Evolutionary conservation across 2,888 invertebrate species (phyloP), one percentile per base, ranked within the genome.

Genomic region (Thumatha senex): DNA sequence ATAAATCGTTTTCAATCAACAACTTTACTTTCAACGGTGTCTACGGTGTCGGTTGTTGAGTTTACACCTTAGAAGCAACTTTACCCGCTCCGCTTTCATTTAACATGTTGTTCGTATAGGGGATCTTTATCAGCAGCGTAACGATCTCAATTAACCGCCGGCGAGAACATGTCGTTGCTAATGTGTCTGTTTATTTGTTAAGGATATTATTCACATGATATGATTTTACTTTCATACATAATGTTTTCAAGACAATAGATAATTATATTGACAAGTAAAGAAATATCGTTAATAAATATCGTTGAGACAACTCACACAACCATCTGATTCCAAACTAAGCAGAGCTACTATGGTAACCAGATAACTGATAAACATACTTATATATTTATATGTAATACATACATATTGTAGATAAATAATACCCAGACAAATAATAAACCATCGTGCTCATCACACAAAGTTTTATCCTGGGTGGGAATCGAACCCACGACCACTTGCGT

Each of bases 131-230:
- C 67, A 57, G 58, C 18, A 42, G 43, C 31, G 48, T 51, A 57
- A 55, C 55, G 63, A 61, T 68, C 69, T 68, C 64, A 68, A 68
- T 68, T 68, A 68, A 66, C 67, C 53, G 24, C 43, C 42, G 56
- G 56, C 59, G 55, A 48, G 50, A 59, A 68, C 62, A 58, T 66
- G 67, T 66, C 66, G 52, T 48, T 64, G 47, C 55, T 59, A 64
- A 67, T 67, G 57, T 54, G 63, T 61, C 54, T 50, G 48, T 52
- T 50, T 50, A 55, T 54, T 52, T 52, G 49, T 59, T 46, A 67
- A 24, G 54, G 47, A 36, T 12, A n/a, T 14, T 57, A 8, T 51
- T 64, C 40, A 53, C 30, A 30, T 7, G 15, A 12, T n/a, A 12
- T 5, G 8, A 2, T 10, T 9, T 44, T 46, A 48, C 33, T 7